These are phyloP conservation scores for Maniola jurtina DNA, from an alignment of 1,140 invertebrate species.

Conservation along the genomic window DNA sequence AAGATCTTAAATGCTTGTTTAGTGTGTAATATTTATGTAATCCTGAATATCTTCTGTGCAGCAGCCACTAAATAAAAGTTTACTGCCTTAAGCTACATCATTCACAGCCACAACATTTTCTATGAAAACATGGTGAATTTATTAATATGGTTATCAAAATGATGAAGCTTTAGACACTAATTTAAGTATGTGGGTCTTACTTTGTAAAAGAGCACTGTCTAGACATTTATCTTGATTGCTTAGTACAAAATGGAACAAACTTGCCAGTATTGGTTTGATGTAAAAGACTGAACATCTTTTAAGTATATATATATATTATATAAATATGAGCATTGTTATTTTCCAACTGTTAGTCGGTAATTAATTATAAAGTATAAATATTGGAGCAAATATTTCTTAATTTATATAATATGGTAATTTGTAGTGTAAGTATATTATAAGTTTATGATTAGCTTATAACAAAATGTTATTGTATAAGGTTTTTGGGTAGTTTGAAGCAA, in stretches of 20 bases:
- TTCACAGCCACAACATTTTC: neutral
- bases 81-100: neutral
- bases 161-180: neutral
- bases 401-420: conserved; percentile 33
- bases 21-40: conserved; percentile 7
- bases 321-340: conserved; percentile 62
- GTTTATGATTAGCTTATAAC: conserved; percentile 28
- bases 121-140: neutral
- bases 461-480: neutral
- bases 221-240: conserved; percentile 63
- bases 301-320: conserved; percentile 26
- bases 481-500: neutral
- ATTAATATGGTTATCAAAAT: neutral
- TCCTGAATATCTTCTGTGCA: neutral
- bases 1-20: conserved; percentile 9
- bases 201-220: conserved; percentile 66
- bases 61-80: neutral
- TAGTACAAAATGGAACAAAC: conserved; percentile 77
- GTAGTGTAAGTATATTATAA: neutral
- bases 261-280: conserved; percentile 78
- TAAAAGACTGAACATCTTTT: conserved; percentile 78
- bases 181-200: conserved; percentile 22
- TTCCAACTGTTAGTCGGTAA: conserved; percentile 47
- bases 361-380: conserved; percentile 11
- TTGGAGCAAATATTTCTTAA: conserved; percentile 23